Evolutionary conservation across 2,113 vertebrate species (phyloP).

Genomic region (Calyptommatus sinebrachiatus): DNA sequence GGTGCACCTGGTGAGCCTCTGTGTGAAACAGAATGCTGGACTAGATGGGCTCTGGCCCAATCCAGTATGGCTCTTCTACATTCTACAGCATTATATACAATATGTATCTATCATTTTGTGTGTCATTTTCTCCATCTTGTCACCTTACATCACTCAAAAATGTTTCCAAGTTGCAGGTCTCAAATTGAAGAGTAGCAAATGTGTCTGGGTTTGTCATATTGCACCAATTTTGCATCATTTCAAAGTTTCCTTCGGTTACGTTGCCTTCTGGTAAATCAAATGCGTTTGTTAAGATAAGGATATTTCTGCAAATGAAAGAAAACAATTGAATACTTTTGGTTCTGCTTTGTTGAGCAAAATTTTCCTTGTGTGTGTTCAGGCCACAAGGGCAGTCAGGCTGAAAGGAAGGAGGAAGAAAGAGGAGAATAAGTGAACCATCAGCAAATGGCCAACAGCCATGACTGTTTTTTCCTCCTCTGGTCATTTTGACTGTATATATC

Average conservation of each 20-base stretch:
- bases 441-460: too few relatives aligned
- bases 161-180: conserved; percentile 67
- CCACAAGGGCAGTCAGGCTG: too few relatives aligned
- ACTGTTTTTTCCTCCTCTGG: too few relatives aligned
- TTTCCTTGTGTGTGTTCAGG: neutral
- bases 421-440: too few relatives aligned
- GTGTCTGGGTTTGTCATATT: conserved; percentile 25
- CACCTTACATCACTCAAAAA: conserved; percentile 73
- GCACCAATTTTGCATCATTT: conserved; percentile 48
- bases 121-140: neutral
- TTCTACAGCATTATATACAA: neutral
- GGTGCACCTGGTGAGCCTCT: too few relatives aligned
- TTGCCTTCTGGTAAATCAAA: conserved; percentile 76
- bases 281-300: conserved; percentile 74
- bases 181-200: conserved; percentile 64
- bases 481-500: neutral
- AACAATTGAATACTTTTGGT: neutral
- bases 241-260: conserved; percentile 73
- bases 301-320: conserved; percentile 71
- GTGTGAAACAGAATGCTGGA: too few relatives aligned
- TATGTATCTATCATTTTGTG: neutral
- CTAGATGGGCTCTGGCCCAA: too few relatives aligned
- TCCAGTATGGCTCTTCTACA: too few relatives aligned
- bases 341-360: neutral
- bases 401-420: too few relatives aligned